These are phyloP conservation scores for Nebria salina DNA, from an alignment of 2,888 invertebrate genomes.

Conservation along the genomic window DNA sequence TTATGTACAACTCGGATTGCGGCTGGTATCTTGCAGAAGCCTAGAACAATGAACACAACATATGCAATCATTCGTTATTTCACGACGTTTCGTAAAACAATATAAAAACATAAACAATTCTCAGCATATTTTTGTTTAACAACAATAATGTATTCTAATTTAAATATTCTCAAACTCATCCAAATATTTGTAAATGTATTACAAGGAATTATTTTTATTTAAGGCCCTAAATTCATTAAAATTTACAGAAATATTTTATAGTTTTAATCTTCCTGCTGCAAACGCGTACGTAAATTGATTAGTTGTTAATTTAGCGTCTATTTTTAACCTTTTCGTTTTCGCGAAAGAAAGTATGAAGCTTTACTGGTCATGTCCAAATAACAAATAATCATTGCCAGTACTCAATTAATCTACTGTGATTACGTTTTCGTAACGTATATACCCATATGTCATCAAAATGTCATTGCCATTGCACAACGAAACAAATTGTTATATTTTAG, in stretches of 20 bases:
- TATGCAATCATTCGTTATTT: not conserved
- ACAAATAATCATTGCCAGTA: conserved; percentile 16
- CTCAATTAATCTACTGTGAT: not conserved
- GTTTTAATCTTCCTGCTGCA: no score
- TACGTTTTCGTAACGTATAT: not conserved
- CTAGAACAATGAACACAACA: conserved; percentile 26
- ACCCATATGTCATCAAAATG: conserved; percentile 28
- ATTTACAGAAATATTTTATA: no score
- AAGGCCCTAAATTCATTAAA: no score
- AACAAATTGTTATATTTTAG: conserved; percentile 17
- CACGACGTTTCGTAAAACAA: conserved; percentile 6
- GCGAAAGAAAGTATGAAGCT: not conserved
- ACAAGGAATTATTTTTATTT: no score
- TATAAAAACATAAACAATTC: not conserved
- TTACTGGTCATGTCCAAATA: conserved; percentile 30
- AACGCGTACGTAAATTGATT: no score
- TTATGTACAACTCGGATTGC: conserved; percentile 37
- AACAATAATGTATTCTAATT: not conserved
- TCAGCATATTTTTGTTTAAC: not conserved
- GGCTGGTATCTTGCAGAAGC: conserved; percentile 34
- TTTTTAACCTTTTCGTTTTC: not conserved
- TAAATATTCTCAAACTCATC: no score
- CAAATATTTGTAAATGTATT: no score
- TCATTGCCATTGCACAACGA: conserved; percentile 21
- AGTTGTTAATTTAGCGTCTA: not conserved